These are phyloP conservation scores for Drosophila recens DNA, from an alignment of 2,888 invertebrate genomes.

Conservation along the genomic window DNA sequence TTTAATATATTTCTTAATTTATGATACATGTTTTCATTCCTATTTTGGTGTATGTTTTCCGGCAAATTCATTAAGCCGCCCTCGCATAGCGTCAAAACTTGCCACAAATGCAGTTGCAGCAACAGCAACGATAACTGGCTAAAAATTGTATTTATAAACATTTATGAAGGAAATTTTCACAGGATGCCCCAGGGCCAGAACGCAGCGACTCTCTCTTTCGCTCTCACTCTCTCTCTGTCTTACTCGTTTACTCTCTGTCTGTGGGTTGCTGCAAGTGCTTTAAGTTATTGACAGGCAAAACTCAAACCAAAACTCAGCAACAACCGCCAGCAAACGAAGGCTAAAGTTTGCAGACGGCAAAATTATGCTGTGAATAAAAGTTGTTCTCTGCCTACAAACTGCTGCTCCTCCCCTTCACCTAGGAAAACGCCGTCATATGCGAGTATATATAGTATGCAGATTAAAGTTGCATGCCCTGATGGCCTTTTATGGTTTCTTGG, in stretches of 20 bases:
- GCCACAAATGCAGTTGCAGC: conserved; percentile 47
- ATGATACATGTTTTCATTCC: too few relatives aligned
- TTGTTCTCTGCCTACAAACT: conserved; percentile 35
- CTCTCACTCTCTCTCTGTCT: not conserved
- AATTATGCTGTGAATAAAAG: conserved; percentile 66
- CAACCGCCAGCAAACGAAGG: conserved; percentile 38
- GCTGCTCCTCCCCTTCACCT: not conserved
- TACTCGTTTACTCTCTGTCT: not conserved
- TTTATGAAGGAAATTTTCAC: conserved; percentile 67
- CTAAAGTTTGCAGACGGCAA: conserved; percentile 69
- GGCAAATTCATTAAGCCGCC: conserved; percentile 11
- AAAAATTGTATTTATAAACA: conserved; percentile 76
- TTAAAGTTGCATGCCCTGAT: conserved; percentile 56
- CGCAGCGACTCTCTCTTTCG: not conserved
- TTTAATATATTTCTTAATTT: too few relatives aligned
- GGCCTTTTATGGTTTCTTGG: conserved; percentile 55
- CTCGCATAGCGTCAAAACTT: conserved; percentile 30
- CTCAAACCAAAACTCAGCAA: conserved; percentile 56
- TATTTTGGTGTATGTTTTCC: too few relatives aligned
- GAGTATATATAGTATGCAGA: conserved; percentile 49
- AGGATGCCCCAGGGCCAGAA: conserved; percentile 20
- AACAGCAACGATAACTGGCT: conserved; percentile 54
- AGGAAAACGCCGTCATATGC: conserved; percentile 21
- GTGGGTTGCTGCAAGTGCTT: conserved; percentile 52
- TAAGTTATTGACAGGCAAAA: conserved; percentile 73